Conservation (phyloP, 2,797 vertebrate genomes). For the Rhincodon typus region DNA sequence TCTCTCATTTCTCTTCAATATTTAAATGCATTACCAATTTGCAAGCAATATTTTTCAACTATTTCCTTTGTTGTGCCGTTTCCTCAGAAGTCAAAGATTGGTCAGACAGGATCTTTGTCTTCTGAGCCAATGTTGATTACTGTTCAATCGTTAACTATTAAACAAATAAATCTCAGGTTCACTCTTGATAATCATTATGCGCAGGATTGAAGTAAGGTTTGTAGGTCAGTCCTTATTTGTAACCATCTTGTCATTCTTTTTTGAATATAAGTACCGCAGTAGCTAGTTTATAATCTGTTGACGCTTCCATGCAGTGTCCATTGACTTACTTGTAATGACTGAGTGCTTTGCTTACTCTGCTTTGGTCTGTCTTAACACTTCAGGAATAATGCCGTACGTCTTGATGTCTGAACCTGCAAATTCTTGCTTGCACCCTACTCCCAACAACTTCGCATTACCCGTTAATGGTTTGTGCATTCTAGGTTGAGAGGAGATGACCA, state of each 20-base stretch:
- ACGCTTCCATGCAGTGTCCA: neutral
- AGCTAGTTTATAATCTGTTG: neutral
- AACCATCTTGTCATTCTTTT: neutral
- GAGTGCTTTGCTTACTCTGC: neutral
- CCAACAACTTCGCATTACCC: neutral
- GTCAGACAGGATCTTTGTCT: neutral
- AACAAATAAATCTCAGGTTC: neutral
- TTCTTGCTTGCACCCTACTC: neutral
- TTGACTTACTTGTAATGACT: neutral
- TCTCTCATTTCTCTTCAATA: no score
- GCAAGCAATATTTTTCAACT: no score
- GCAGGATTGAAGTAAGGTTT: neutral
- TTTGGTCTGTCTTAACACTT: neutral
- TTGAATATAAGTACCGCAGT: neutral
- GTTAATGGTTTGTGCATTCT: neutral
- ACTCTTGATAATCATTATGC: neutral
- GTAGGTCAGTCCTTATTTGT: neutral
- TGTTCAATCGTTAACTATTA: neutral
- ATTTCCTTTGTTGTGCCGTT: no score
- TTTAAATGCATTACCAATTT: no score
- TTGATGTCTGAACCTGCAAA: neutral
- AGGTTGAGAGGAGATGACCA: slow-evolving; percentile 57
- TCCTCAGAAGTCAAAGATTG: no score
- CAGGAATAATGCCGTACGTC: neutral
- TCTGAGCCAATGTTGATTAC: neutral